These are phyloP conservation scores for Sebastes minor DNA, from an alignment of 2,797 vertebrate species.

Conservation along the genomic window DNA sequence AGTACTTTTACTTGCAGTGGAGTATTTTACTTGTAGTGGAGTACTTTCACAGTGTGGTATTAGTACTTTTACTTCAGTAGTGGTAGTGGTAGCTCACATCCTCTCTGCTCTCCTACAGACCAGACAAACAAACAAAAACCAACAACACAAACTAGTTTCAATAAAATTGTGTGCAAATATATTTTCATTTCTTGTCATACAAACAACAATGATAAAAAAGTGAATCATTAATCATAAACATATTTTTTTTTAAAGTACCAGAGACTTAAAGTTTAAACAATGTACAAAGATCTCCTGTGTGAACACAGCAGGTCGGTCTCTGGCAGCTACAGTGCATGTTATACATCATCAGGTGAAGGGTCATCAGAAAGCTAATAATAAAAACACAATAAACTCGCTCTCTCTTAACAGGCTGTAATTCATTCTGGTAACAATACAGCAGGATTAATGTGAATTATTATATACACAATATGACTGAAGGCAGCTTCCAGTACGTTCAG, in stretches of 20 bases:
- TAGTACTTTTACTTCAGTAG: too few relatives aligned
- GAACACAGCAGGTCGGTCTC: constrained; percentile 1
- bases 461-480: constrained; percentile 9
- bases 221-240: constrained; percentile 43
- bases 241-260: background rate
- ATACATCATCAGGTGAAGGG: constrained; percentile 22
- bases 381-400: constrained; percentile 15
- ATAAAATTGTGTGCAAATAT: constrained; percentile 74
- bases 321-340: constrained; percentile 63
- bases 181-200: constrained; percentile 67
- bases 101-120: too few relatives aligned
- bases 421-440: background rate
- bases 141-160: background rate
- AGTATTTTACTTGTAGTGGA: too few relatives aligned
- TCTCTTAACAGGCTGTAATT: background rate
- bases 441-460: constrained; percentile 23
- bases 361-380: constrained; percentile 25
- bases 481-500: background rate
- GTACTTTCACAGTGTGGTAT: too few relatives aligned
- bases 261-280: constrained; percentile 16
- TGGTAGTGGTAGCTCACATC: too few relatives aligned
- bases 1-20: too few relatives aligned
- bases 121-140: background rate
- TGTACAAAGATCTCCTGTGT: constrained; percentile 13
- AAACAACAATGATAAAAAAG: constrained; percentile 48